Base-by-base conservation (phyloP, 2,888 invertebrate genomes). In the Cephus rjabovi region DNA sequence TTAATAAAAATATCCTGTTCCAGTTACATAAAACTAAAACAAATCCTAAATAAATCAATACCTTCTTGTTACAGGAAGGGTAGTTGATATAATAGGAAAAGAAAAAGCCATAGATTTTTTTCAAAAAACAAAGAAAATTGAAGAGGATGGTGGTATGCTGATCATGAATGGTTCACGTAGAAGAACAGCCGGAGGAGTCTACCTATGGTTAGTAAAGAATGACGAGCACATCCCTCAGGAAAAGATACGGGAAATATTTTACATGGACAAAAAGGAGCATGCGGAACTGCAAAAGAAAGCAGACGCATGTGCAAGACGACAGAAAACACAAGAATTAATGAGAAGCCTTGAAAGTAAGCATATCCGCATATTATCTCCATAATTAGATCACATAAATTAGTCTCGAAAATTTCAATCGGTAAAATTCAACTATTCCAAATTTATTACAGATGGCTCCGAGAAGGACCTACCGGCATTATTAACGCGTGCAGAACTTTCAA, bases 101-200 rank as follows among this genome's bases (percentile, higher is more conserved):
- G 94, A 94, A 82, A 94, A 95, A 88, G 95, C 96, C 11, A 93
- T 97, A 80, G 94, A 95, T 85, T 92, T 97, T 76, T 96, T 95
- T 87, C 94, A 95, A 86, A 95, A 96, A 92, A 97, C 97, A n/a
- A 95, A 96, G 89, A 94, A 94, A 86, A 94, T 97, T 77, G 97
- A 98, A 92, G 94, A 94, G 81, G 94, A 95, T 84, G 97, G 97
- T 34, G 98, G 98, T n/a, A 95, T 97, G 95, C 92, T 96, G 90
- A 95, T 96, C 75, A 94, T 96, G 94, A 96, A 97, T 92, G 95
- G 96, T 74, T 94, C 94, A 11, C 94, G 98, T 77, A 94, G 97
- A 76, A 94, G 98, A 82, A 98, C 97, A 9, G 95, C 97, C 0
- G 98, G 98, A 15, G 98, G 98, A 34, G 95, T 98, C 73, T 98